These are phyloP conservation scores for Drosophila lutescens DNA, from an alignment of 2,888 invertebrate species.

Conservation along the genomic window DNA sequence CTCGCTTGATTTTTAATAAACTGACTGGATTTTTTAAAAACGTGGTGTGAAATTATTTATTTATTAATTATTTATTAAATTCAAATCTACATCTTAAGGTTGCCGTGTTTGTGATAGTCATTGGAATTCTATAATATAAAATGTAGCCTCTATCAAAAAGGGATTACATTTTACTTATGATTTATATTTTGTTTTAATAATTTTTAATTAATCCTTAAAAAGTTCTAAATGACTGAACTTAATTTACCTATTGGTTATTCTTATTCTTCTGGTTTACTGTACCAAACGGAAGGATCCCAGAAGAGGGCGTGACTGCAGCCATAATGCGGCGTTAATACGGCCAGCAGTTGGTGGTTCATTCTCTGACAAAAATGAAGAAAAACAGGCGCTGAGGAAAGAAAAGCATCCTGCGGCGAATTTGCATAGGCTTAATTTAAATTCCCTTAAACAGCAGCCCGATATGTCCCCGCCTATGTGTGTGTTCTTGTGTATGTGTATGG, in stretches of 20 bases:
- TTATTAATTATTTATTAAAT: too few species aligned
- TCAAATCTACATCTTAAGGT: too few species aligned
- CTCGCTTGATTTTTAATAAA: too few species aligned
- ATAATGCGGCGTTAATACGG: conserved; percentile 41
- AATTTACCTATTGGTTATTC: not conserved
- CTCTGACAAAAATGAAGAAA: conserved; percentile 10
- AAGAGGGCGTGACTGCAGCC: conserved; percentile 49
- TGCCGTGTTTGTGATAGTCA: too few species aligned
- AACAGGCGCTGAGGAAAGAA: conserved; percentile 15
- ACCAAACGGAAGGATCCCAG: not conserved
- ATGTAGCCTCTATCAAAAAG: too few species aligned
- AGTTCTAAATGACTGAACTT: not conserved
- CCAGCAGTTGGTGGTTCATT: conserved; percentile 19
- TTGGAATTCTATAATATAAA: too few species aligned
- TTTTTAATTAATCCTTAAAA: not conserved
- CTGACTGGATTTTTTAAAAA: too few species aligned
- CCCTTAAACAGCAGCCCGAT: conserved; percentile 69
- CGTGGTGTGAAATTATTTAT: too few species aligned
- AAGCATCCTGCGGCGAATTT: conserved; percentile 73
- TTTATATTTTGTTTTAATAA: not conserved
- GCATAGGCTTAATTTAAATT: conserved; percentile 81
- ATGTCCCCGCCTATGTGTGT: conserved; percentile 1
- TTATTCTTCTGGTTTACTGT: conserved; percentile 8
- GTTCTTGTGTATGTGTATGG: conserved; percentile 21
- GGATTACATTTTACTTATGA: too few species aligned